A percentile compares a stretch with the other conserved stretches of the same genome.
phyloP scores from a whole-genome alignment of 2,113 vertebrate species.

The Oreotrochilus melanogaster region DNA sequence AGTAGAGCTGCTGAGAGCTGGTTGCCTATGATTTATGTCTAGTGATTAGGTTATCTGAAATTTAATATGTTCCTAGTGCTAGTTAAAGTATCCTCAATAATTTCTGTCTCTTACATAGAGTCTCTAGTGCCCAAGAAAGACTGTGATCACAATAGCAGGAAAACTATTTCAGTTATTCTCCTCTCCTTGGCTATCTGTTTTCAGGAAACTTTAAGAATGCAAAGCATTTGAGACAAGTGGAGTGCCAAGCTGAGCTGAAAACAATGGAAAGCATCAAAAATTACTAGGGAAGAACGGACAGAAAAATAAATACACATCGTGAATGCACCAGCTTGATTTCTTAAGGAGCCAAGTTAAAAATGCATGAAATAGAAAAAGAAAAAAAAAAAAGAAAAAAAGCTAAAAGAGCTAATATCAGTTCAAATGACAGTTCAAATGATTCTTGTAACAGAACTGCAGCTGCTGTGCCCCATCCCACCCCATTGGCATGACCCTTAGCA shows the following conservation, averaged over 20 bases:
- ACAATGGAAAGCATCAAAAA: neutral
- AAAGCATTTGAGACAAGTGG: neutral
- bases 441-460: neutral
- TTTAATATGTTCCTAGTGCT: constrained; percentile 54
- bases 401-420: no score
- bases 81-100: constrained; percentile 34
- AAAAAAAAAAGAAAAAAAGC: no score
- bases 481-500: neutral
- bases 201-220: neutral
- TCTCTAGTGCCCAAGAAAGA: constrained; percentile 20
- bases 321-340: neutral
- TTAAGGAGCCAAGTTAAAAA: neutral
- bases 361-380: neutral
- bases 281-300: neutral
- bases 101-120: neutral
- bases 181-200: neutral
- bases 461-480: neutral
- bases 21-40: constrained; percentile 46
- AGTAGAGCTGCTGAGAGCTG: constrained; percentile 25
- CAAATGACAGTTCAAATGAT: neutral
- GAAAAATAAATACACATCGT: neutral
- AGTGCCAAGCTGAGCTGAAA: neutral
- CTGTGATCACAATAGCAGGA: neutral
- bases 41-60: constrained; percentile 34
- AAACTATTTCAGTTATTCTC: neutral